Conservation (phyloP, 1,140 invertebrate species). For the Choristoneura fumiferana region DNA sequence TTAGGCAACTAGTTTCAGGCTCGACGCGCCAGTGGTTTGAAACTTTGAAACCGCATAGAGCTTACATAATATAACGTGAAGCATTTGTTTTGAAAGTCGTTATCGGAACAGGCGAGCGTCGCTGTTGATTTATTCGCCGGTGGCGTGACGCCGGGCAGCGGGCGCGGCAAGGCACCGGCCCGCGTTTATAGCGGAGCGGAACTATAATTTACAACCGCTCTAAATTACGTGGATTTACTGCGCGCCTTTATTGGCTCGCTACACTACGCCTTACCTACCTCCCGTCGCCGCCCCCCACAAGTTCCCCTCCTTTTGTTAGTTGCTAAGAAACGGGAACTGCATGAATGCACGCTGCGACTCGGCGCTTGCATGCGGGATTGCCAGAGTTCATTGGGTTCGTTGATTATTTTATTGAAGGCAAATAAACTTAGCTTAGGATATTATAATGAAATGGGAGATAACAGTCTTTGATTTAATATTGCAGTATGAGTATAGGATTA, state of each 20-base stretch:
- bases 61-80: not conserved
- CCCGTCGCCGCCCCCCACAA: conserved; percentile 32
- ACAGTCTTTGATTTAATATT: no score
- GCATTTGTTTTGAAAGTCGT: not conserved
- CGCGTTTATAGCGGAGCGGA: conserved; percentile 74
- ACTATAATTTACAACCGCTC: conserved; percentile 73
- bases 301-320: conserved; percentile 37
- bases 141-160: conserved; percentile 39
- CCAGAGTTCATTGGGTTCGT: no score
- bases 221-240: conserved; percentile 77
- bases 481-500: no score
- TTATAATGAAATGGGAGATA: no score
- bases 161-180: conserved; percentile 51
- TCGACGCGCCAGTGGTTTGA: not conserved
- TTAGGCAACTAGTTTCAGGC: no score
- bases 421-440: no score
- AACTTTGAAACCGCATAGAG: not conserved
- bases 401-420: no score
- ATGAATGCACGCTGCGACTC: conserved; percentile 35
- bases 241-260: conserved; percentile 72
- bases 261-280: conserved; percentile 35
- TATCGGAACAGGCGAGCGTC: conserved; percentile 1
- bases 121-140: conserved; percentile 58
- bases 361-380: not conserved
- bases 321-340: conserved; percentile 42